Conservation (phyloP, 2,888 invertebrate genomes). For the Malachius bipustulatus region DNA sequence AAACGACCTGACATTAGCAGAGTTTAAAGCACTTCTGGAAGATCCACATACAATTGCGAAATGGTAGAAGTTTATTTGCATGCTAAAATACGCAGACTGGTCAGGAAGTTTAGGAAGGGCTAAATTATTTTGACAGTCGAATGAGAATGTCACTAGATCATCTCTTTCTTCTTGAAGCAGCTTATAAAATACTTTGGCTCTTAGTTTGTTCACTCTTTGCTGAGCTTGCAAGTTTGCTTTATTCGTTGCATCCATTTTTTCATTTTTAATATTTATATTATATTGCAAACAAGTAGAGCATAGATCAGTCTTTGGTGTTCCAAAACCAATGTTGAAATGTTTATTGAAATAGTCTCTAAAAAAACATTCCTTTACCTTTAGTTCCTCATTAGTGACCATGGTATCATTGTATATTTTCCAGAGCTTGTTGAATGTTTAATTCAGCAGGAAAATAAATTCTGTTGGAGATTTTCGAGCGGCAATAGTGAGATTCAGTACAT, state of each 20-base stretch:
- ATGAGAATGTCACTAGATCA: constrained; percentile 21
- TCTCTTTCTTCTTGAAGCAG: constrained; percentile 19
- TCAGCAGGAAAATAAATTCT: background rate
- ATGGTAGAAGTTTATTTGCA: background rate
- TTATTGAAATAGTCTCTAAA: constrained; percentile 17
- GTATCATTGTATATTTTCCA: background rate
- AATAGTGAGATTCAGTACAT: background rate
- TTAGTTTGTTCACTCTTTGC: constrained; percentile 20
- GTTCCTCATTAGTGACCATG: background rate
- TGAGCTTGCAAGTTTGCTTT: constrained; percentile 14
- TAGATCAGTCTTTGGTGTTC: constrained; percentile 19
- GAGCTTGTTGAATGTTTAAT: background rate
- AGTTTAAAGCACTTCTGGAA: background rate
- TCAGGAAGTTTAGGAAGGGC: constrained; percentile 2
- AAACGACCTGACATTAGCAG: background rate
- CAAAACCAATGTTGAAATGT: constrained; percentile 22
- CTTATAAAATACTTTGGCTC: constrained; percentile 22
- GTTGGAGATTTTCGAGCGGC: background rate
- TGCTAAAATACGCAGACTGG: background rate
- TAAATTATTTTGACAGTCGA: constrained; percentile 24
- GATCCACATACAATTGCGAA: background rate
- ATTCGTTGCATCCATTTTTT: constrained; percentile 9
- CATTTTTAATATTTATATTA: constrained; percentile 21
- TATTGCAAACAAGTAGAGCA: constrained; percentile 23
- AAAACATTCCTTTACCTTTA: background rate